Conservation (phyloP, 2,113 vertebrate species). For the Microcebus lehilahytsara region DNA sequence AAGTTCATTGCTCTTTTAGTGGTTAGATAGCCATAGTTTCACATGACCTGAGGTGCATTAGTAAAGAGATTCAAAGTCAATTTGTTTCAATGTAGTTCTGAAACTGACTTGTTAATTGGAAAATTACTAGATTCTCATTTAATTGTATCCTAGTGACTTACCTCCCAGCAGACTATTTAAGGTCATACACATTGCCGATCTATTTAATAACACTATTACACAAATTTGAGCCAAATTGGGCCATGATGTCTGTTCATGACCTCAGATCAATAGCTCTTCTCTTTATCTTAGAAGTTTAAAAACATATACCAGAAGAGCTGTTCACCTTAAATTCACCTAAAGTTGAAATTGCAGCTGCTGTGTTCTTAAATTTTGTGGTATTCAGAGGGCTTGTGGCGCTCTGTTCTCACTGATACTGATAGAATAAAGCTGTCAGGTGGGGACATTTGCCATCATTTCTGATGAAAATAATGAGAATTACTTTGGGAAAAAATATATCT, state of each 20-base stretch:
- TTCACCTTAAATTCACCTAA: not conserved
- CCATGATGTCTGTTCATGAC: not conserved
- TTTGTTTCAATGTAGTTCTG: not conserved
- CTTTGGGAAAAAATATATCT: not conserved
- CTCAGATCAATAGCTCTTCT: not conserved
- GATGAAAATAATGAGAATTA: not conserved
- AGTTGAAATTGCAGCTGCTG: not conserved
- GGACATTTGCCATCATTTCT: not conserved
- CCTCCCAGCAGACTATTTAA: not conserved
- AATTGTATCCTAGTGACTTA: constrained; percentile 30
- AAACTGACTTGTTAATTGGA: constrained; percentile 35
- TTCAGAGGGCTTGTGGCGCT: not conserved
- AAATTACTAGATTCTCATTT: constrained; percentile 33
- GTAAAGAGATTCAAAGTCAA: not conserved
- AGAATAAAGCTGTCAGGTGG: not conserved
- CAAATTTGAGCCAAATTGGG: not conserved
- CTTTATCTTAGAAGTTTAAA: not conserved
- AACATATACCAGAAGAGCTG: not conserved
- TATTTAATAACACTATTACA: constrained; percentile 16
- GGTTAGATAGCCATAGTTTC: not conserved
- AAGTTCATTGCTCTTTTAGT: not conserved
- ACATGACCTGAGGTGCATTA: not conserved
- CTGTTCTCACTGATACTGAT: not conserved
- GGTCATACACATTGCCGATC: not conserved
- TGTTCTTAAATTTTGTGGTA: not conserved